Percentiles rank a stretch among this genome's conserved stretches.
Conservation (phyloP, 2,113 vertebrate species). For the Trachemys scripta region DNA sequence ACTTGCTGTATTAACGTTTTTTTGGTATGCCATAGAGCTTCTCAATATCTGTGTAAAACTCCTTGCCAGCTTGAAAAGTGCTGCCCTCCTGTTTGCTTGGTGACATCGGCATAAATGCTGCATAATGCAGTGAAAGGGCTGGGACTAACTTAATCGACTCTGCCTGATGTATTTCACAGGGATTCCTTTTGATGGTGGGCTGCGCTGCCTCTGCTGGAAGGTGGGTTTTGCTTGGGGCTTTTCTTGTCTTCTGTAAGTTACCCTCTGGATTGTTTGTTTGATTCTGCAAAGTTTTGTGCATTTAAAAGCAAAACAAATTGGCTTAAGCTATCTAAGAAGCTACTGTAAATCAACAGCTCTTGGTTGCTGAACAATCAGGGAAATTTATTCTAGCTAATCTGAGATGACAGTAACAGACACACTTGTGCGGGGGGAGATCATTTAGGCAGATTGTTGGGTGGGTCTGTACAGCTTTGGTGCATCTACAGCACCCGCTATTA, state of each 20-base stretch:
- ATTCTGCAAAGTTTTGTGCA: rapidly evolving
- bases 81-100: not conserved
- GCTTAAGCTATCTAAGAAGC: not conserved
- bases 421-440: rapidly evolving
- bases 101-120: not conserved
- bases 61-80: not conserved
- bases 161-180: conserved; percentile 83
- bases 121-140: not conserved
- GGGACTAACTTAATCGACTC: conserved; percentile 21
- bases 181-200: conserved; percentile 95
- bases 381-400: not conserved
- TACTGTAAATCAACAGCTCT: not conserved
- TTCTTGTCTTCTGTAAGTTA: not conserved
- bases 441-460: rapidly evolving
- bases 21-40: not conserved
- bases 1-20: not conserved
- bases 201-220: conserved; percentile 97
- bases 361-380: not conserved
- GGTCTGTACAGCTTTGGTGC: not conserved
- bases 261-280: not conserved
- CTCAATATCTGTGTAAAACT: not conserved
- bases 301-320: not conserved
- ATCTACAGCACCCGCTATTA: not conserved
- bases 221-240: conserved; percentile 78
- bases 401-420: rapidly evolving